A percentile compares a stretch with the other conserved stretches of the same genome.
Conservation (phyloP, 2,113 vertebrate species). For the Phalacrocorax brasilianus region DNA sequence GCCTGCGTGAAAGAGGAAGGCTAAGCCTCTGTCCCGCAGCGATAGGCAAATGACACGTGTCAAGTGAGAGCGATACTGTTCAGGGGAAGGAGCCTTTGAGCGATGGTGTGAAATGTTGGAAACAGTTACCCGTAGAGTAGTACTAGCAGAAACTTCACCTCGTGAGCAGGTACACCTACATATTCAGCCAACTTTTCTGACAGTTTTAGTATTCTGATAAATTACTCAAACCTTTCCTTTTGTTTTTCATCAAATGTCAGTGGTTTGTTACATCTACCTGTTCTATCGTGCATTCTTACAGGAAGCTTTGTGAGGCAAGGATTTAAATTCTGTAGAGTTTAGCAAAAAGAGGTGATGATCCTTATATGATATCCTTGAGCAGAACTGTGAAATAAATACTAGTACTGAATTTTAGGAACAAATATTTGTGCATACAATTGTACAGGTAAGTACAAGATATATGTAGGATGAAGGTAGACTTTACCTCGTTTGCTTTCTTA, state of each 20-base stretch:
- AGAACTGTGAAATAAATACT: background rate
- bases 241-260: background rate
- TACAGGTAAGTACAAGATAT: background rate
- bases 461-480: background rate
- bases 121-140: background rate
- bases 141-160: background rate
- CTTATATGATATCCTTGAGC: background rate
- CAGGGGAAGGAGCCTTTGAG: background rate
- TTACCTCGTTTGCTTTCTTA: background rate
- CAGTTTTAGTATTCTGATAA: background rate
- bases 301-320: background rate
- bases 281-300: fast-evolving
- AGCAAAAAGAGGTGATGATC: background rate
- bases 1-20: background rate
- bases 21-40: background rate
- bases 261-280: background rate
- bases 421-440: background rate
- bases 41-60: constrained; percentile 56
- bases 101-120: background rate
- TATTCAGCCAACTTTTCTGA: background rate
- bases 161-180: background rate
- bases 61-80: background rate
- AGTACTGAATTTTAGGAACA: background rate
- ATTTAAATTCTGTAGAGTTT: background rate
- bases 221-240: background rate